Base-by-base conservation (phyloP, 1,140 invertebrate genomes). In the Epicauta chinensis region DNA sequence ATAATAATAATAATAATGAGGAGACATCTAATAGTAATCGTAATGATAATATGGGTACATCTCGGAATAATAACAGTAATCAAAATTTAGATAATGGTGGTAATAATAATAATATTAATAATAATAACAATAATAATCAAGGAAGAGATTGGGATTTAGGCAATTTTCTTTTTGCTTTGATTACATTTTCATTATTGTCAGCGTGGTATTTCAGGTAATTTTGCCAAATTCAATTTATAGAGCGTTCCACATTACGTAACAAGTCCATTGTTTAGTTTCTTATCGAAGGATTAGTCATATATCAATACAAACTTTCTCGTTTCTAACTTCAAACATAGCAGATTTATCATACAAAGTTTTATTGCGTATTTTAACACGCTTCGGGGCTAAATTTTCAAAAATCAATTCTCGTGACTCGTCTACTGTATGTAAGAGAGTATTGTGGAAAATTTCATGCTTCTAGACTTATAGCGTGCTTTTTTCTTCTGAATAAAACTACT, bases 131-230 rank as follows among this genome's bases (percentile, higher is more conserved):
- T 31, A 67, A 63, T 47, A 61, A 65, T 53, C 64, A 64, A 56
- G 58, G 31, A 31, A 58, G 65, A 3, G 68, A 68, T 44, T 69
- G 66, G 66, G 66, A 71, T 60, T 58, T 71, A 15, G 66, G 67
- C 10, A 69, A 66, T 59, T 58, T 67, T 16, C 53, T 69, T 7
- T 64, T 69, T 56, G 61, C 58, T 6, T 39, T 64, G 9, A 51
- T 69, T 15, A 67, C 60, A 53, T 60, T 66, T 42, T 58, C 64
- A 38, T 55, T 71, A 16, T 54, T 57, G n/a, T 50, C 61, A 3
- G 67, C 64, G 7, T 71, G 69, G 69, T 69, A 69, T 55, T 69
- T 69, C 43, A 63, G 68, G 67, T 70, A 61, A 55, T 46, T 37
- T 47, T 29, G 6, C 6, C 13, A 32, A 9, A n/a, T n/a, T n/a